Conservation (phyloP, 2,113 vertebrate genomes). For the Leucoraja erinaceus region DNA sequence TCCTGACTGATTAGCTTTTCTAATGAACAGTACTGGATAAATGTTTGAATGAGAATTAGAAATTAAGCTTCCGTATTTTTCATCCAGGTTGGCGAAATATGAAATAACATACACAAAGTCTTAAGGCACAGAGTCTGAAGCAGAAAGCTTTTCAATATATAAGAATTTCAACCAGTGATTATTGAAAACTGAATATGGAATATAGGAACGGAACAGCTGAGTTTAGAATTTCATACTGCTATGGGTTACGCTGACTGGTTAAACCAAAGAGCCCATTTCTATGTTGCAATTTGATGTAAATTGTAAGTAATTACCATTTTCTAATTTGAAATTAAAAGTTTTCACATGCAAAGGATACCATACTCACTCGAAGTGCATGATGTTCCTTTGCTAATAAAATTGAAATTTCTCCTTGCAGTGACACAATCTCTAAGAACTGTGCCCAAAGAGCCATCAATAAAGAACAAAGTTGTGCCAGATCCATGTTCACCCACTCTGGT, state of each 20-base stretch:
- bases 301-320: neutral
- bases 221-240: too few relatives aligned
- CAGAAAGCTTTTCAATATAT: neutral
- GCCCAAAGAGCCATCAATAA: slow-evolving; percentile 98
- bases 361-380: slow-evolving; percentile 83
- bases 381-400: slow-evolving; percentile 79
- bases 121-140: neutral
- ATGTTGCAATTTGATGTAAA: neutral
- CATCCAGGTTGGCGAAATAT: neutral
- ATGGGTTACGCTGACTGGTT: neutral
- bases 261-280: neutral
- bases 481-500: slow-evolving; percentile 96
- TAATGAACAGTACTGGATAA: too few relatives aligned
- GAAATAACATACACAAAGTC: too few relatives aligned
- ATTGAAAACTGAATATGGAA: neutral
- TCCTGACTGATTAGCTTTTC: too few relatives aligned
- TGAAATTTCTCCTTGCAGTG: slow-evolving; percentile 80
- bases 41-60: too few relatives aligned
- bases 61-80: too few relatives aligned
- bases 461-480: slow-evolving; percentile 94
- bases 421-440: slow-evolving; percentile 87
- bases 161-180: neutral
- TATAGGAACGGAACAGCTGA: neutral
- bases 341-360: slow-evolving; percentile 38
- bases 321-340: neutral